Percentiles rank a stretch among this genome's conserved stretches.
phyloP scores from a whole-genome alignment of 53 echinoderm and acorn worm genomes.

The Actinopyga echinites region DNA sequence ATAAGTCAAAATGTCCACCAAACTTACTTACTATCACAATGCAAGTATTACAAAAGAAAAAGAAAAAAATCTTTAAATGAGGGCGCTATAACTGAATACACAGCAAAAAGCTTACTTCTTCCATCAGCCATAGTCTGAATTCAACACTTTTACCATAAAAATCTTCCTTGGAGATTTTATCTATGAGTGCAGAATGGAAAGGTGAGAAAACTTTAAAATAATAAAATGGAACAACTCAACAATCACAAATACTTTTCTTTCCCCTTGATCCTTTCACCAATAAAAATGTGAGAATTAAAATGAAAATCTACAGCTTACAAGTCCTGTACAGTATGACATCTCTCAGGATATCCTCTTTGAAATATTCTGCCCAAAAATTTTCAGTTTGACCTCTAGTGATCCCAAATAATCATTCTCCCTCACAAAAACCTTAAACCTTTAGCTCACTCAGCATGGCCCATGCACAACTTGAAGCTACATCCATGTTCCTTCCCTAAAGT shows the following conservation, averaged over 20 bases:
- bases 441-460: too few species aligned
- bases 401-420: too few species aligned
- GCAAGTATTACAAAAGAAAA: too few species aligned
- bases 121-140: conserved; percentile 93
- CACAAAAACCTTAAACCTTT: too few species aligned
- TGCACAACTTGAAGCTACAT: too few species aligned
- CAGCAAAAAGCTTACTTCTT: conserved; percentile 68
- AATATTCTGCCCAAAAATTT: too few species aligned
- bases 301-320: too few species aligned
- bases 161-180: conserved; percentile 92
- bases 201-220: neutral
- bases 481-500: too few species aligned
- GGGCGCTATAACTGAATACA: neutral
- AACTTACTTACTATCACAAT: too few species aligned
- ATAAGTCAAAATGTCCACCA: too few species aligned
- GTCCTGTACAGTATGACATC: neutral
- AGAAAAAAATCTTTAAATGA: neutral
- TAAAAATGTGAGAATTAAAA: neutral
- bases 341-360: too few species aligned
- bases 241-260: neutral
- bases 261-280: neutral
- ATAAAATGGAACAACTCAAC: neutral
- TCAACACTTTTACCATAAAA: conserved; percentile 88
- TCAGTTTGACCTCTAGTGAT: too few species aligned
- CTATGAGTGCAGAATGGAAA: conserved; percentile 45